Base-by-base conservation (phyloP, 2,113 vertebrate species). In the Saccopteryx leptura region DNA sequence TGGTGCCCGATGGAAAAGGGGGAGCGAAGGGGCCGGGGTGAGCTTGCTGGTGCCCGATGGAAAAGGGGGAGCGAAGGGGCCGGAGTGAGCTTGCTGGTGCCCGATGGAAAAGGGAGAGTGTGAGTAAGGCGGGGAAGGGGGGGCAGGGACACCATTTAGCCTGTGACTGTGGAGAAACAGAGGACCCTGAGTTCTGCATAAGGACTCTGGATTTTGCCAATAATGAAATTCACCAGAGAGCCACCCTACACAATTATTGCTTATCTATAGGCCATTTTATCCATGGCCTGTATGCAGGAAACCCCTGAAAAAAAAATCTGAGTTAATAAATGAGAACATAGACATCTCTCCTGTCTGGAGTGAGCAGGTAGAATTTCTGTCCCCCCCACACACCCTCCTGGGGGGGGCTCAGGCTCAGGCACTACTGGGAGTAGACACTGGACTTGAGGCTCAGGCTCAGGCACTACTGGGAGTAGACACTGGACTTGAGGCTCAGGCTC, bases 191-290 rank as follows among this genome's bases (percentile, higher is more conserved):
- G 28, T 2, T 71, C 71, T 31, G 4, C 26, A 4, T 12, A 18
- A 82, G 79, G 72, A 74, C 12, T 69, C n/a, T 85, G 26, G 48
- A 56, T 87, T 81, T 89, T 90, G 75, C 94, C 88, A 69, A 7
- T 31, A 48, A 85, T 48, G 17, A 88, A 88, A n/a, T 52, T 52
- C 74, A 83, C 48, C 87, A 50, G 39, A 96, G 81, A 95, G 60
- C 39, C 10, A 26, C 54, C 54, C 76, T 68, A 15, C n/a, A 69
- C 14, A 75, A 23, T 24, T 3, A 33, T 31, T 69, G n/a, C 78
- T 58, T 71, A 26, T 76, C 79, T 48, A 6, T 65, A 48, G 48
- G 15, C 26, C 58, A 46, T 84, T 93, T 56, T 66, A 31, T 82
- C 68, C 61, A 14, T 58, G 21, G 5, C 81, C 68, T 39, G 9